phyloP scores from a whole-genome alignment of 2,888 invertebrate genomes.

The Chrysomela aeneicollis region DNA sequence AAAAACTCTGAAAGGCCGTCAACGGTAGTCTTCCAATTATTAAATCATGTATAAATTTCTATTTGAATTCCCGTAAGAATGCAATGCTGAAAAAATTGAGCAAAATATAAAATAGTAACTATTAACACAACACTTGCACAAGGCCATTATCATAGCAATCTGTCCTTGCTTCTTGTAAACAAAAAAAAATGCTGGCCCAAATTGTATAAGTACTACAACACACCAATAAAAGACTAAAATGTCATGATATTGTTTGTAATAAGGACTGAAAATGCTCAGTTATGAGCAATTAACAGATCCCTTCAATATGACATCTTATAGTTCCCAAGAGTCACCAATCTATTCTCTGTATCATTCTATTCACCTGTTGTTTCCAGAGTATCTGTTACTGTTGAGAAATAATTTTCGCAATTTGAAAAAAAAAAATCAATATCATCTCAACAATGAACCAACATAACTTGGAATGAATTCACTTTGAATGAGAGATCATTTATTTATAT shows the following conservation, averaged over 20 bases:
- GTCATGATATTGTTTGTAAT: background rate
- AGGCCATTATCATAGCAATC: too few relatives aligned
- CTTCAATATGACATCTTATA: too few relatives aligned
- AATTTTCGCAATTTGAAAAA: background rate
- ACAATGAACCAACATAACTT: conserved; percentile 8
- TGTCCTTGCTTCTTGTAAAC: conserved; percentile 13
- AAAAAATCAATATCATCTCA: too few relatives aligned
- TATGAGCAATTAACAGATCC: too few relatives aligned
- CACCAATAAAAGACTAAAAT: background rate
- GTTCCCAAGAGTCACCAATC: too few relatives aligned
- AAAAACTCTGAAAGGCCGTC: too few relatives aligned
- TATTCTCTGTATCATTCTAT: background rate
- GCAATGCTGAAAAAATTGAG: conserved; percentile 38
- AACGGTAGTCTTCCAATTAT: too few relatives aligned
- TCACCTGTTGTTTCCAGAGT: background rate
- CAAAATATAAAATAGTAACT: conserved; percentile 36
- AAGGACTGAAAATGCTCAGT: too few relatives aligned
- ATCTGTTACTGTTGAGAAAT: too few relatives aligned
- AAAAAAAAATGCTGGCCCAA: conserved; percentile 16
- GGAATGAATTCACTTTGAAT: conserved; percentile 7
- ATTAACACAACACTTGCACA: conserved; percentile 13
- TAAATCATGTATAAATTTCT: too few relatives aligned
- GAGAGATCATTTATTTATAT: conserved; percentile 23
- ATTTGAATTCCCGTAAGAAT: conserved; percentile 10
- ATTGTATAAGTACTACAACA: conserved; percentile 8